phyloP scores from a whole-genome alignment of 2,797 vertebrate species.

The Erithacus rubecula region DNA sequence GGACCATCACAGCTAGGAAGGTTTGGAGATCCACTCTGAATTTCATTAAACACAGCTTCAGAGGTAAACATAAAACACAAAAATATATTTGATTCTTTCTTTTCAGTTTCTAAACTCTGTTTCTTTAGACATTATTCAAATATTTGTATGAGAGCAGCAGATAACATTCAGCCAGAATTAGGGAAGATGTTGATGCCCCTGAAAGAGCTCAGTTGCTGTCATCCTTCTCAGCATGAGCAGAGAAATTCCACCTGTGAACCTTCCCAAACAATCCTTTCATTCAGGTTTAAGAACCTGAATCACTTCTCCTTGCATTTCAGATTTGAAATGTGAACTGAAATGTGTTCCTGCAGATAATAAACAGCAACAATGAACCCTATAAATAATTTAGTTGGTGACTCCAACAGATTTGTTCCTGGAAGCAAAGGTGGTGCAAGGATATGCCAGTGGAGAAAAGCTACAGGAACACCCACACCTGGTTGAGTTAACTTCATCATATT shows the following conservation, averaged over 20 bases:
- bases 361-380: neutral
- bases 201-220: neutral
- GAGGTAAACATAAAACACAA: neutral
- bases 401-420: neutral
- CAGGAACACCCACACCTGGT: neutral
- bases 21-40: neutral
- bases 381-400: neutral
- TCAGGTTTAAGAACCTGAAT: neutral
- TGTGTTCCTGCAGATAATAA: slow-evolving; percentile 19
- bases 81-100: neutral
- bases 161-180: neutral
- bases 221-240: neutral
- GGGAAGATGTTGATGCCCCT: neutral
- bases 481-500: neutral
- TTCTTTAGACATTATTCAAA: neutral
- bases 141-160: neutral
- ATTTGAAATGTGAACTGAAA: slow-evolving; percentile 16
- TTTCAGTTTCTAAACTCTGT: neutral
- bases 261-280: neutral
- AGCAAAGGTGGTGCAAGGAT: neutral
- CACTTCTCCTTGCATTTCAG: slow-evolving; percentile 2
- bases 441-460: neutral
- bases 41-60: neutral
- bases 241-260: neutral
- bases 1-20: neutral